Evolutionary conservation across 2,797 vertebrate genomes (phyloP), one percentile per base, ranked within the genome.

Genomic region (Esox masquinongy): DNA sequence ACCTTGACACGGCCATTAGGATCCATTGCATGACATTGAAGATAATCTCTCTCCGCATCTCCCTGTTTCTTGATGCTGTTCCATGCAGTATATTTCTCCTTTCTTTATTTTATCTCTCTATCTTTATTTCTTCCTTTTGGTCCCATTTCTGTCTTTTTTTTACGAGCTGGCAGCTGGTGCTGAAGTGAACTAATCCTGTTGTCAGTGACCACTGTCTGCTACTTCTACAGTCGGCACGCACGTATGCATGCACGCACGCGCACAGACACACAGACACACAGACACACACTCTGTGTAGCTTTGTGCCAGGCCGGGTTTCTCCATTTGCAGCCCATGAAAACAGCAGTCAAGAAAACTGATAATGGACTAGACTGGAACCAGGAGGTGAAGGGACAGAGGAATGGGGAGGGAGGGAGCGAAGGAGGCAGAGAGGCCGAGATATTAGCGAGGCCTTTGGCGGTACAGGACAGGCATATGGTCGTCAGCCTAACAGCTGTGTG

Each of bases 121-220:
- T 29, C 34, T 66, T 7, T 75, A 75, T 36, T 68, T 80, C 36
- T 72, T 79, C 69, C 31, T 49, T 3, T 8, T 17, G 4, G 4
- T 51, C 16, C 17, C 50, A 16, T 16, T 51, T 51, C 50, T 51
- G 4, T 51, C 16, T 51, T 3, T 53, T 7, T 87, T 93, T 94
- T 92, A 93, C 90, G 86, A 70, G 80, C 81, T 53, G 82, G 84
- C 90, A 88, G 90, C 87, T 86, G 87, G 81, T 85, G 85, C 82
- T 91, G 91, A 91, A 90, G 85, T 90, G 87, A 88, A 89, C 82
- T 91, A 89, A 91, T 92, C 87, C 87, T 82, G 83, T 88, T 88
- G 86, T 92, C 91, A 87, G 88, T 79, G 79, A 83, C 87, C 84
- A 85, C 91, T 93, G 90, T 93, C 86, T 88, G 78, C 53, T 56